Evolutionary conservation across 1,140 invertebrate species (phyloP), one percentile per base, ranked within the genome.

Genomic region (Procambarus virginalis): DNA sequence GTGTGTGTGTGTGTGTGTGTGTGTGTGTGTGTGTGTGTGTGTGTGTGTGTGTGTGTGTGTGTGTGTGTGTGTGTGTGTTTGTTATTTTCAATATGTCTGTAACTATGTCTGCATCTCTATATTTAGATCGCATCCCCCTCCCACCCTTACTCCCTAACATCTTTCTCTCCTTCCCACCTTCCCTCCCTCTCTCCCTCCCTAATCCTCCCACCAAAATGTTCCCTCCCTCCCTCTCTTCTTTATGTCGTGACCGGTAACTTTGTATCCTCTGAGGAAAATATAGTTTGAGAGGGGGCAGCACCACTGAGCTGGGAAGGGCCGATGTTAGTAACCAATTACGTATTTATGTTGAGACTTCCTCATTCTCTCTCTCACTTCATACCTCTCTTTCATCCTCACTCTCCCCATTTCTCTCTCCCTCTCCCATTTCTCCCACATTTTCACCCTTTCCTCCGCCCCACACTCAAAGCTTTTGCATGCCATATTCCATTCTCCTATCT

Each of bases 1-100:
- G 60, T 64, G 60, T 64, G 60, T 64, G 60, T 64, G 60, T 64
- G 60, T 64, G 60, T 64, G 60, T 64, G 60, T 64, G 60, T 64
- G 60, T 64, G 60, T 17, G 60, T 64, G 60, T 17, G 60, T 17
- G 5, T 64, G 60, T 17, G 60, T 68, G 60, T 1, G 60, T 9
- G 6, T 20, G 60, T 68, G 60, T 20, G 60, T 68, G 60, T 68
- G 60, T 68, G 60, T 68, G 60, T 68, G 14, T 68, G 55, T 58
- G 55, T 58, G 55, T 58, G 55, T 58, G 55, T 58, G 55, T 58
- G 55, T 58, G 55, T 58, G 55, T 58, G 55, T 34, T 0, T 34
- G 34, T 34, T 34, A 34, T 34, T 34, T 34, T 34, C 34, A 34
- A 0, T 34, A 34, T 58, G 55, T 58, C 8, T 58, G 2, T 58